Evolutionary conservation across 2,888 invertebrate genomes (phyloP), one percentile per base, ranked within the genome.

Genomic region (Atethmia centrago): DNA sequence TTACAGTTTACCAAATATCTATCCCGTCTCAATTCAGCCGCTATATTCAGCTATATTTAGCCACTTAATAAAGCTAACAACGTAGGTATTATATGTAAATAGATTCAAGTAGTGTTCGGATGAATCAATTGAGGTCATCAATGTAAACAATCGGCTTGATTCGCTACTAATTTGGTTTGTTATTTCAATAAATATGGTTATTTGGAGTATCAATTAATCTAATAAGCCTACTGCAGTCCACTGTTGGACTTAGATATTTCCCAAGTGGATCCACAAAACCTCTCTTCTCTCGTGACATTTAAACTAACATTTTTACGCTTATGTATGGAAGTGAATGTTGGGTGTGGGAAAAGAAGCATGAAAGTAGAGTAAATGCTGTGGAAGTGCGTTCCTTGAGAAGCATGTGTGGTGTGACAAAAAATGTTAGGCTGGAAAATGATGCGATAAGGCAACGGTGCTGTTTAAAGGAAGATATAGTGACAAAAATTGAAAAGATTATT

Each of bases 81-180:
- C 45, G 25, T 49, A 16, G 25, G 62, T 40, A 62, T 36, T 2
- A 28, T 40, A 49, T 58, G 64, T 65, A 74, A 72, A 78, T 53
- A 73, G 14, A 3, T 47, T 51, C 58, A 49, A 63, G 58, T 63
- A 51, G 51, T 63, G 25, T 67, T 31, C 58, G 31, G 47, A 67
- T 78, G 79, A 78, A 79, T 79, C 55, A 78, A 79, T 72, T 56
- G 62, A 78, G 63, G 47, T 63, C 45, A 72, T 62, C 47, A 21
- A 0, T 31, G 53, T 42, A 47, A 63, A 78, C 73, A 73, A 53
- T 56, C 19, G 25, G 25, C 19, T 78, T 72, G 21, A 78, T 72
- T 66, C 51, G 51, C 19, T 19, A 14, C 47, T 59, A 55, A 70
- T 75, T 56, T n/a, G 19, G 1, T 47, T 1, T 25, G 16, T 42